A percentile compares a stretch with the other conserved stretches of the same genome.
Evolutionary conservation across 2,113 vertebrate species (phyloP).

Genomic region (Phalacrocorax brasilianus): DNA sequence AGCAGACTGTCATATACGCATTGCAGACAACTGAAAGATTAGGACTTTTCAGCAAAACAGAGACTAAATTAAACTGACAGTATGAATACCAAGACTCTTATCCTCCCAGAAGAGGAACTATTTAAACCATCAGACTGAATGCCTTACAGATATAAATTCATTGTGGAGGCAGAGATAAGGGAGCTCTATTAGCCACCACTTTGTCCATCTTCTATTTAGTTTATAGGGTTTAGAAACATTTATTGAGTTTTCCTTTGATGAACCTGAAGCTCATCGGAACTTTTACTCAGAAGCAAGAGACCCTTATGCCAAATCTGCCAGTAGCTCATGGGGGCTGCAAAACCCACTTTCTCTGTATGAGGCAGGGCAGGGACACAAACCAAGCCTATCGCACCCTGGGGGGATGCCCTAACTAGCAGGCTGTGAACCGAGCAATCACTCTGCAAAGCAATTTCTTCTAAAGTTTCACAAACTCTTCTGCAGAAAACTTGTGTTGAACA

Average conservation of each 20-base stretch:
- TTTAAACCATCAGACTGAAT: background rate
- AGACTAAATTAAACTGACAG: background rate
- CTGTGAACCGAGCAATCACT: background rate
- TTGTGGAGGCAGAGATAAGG: background rate
- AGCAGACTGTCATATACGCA: background rate
- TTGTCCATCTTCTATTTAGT: background rate
- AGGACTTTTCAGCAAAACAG: background rate
- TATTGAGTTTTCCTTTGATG: background rate
- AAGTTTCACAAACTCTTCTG: background rate
- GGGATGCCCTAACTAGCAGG: background rate
- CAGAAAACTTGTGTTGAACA: background rate
- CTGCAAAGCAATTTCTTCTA: background rate
- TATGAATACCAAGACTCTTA: background rate
- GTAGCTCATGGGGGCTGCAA: background rate
- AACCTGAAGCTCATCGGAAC: background rate
- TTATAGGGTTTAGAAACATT: background rate
- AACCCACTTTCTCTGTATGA: background rate
- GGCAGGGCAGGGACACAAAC: background rate
- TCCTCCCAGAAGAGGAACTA: background rate
- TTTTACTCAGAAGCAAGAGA: background rate
- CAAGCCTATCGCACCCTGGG: fast-evolving
- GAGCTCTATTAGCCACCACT: background rate
- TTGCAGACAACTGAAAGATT: background rate
- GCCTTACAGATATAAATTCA: background rate
- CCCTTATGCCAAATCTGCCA: background rate